phyloP scores from a whole-genome alignment of 2,888 invertebrate species.

The Drosophila hawaiiensis region DNA sequence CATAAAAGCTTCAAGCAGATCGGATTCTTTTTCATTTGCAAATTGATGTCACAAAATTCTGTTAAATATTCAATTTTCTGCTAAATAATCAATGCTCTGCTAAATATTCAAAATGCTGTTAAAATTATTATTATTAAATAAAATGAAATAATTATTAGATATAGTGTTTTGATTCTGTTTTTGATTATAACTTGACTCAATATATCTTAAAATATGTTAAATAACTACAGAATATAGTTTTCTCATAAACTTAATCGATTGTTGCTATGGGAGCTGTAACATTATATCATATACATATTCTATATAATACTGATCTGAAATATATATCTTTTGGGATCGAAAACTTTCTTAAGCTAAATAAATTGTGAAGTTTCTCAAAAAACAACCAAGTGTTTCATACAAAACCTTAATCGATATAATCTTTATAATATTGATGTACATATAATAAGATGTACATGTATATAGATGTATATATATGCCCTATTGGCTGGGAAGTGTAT shows the following conservation, averaged over 20 bases:
- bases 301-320: neutral
- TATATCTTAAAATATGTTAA: neutral
- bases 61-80: neutral
- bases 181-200: neutral
- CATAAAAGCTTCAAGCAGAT: conserved; percentile 1
- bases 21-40: neutral
- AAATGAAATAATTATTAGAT: neutral
- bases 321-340: neutral
- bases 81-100: neutral
- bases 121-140: neutral
- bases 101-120: neutral
- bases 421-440: neutral
- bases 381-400: neutral
- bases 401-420: neutral
- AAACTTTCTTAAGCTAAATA: neutral
- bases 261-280: neutral
- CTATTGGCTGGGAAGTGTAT: neutral
- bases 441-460: neutral
- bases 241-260: neutral
- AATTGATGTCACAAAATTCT: conserved; percentile 19
- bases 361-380: neutral
- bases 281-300: too few species aligned
- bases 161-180: neutral
- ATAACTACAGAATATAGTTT: neutral
- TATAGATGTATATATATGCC: too few species aligned